phyloP scores from a whole-genome alignment of 2,113 vertebrate species.

The Tetrax tetrax region DNA sequence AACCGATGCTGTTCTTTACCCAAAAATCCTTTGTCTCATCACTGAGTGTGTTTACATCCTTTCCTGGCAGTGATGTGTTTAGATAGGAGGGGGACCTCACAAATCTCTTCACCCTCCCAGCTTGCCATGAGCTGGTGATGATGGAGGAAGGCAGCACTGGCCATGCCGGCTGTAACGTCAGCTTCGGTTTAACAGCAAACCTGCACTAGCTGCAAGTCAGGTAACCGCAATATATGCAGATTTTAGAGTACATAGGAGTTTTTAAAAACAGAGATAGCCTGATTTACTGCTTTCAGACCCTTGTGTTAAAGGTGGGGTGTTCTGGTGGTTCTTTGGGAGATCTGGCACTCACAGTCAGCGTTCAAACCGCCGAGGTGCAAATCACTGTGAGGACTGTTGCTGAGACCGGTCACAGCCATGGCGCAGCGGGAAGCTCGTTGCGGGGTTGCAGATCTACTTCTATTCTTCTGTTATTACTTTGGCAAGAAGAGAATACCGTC shows the following conservation, averaged over 20 bases:
- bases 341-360: not conserved
- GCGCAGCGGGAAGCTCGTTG: fast-evolving
- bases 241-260: not conserved
- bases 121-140: not conserved
- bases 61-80: not conserved
- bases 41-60: not conserved
- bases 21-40: not conserved
- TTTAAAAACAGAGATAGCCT: not conserved
- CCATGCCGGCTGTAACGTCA: not conserved
- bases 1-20: not conserved
- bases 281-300: not conserved
- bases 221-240: not conserved
- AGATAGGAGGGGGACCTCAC: not conserved
- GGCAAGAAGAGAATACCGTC: not conserved
- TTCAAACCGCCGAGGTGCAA: fast-evolving
- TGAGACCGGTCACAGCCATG: not conserved
- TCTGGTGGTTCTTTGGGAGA: not conserved
- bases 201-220: not conserved
- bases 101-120: not conserved
- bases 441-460: not conserved
- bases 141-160: not conserved
- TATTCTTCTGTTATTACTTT: not conserved
- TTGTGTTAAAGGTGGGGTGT: not conserved
- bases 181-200: not conserved
- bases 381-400: not conserved